A percentile compares a stretch with the other conserved stretches of the same genome.
Conservation (phyloP, 2,113 vertebrate genomes). For the Ranitomeya variabilis region DNA sequence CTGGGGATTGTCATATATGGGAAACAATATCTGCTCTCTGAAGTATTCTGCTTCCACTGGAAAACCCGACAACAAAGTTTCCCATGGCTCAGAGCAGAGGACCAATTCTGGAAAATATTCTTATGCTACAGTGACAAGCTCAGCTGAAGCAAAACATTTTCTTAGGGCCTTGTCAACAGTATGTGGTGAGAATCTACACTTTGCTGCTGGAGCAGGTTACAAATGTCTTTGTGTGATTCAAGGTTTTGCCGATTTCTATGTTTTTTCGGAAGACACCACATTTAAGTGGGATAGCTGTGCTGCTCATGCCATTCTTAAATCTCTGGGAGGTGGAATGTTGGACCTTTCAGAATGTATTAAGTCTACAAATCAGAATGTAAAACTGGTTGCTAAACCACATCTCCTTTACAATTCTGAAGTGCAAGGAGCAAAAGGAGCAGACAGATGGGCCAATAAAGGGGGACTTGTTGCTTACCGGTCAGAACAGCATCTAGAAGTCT, state of each 20-base stretch:
- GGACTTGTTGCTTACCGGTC: slow-evolving; percentile 79
- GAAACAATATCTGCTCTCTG: slow-evolving; percentile 63
- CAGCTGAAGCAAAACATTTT: slow-evolving; percentile 75
- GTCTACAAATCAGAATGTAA: background rate
- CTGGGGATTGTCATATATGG: slow-evolving; percentile 81
- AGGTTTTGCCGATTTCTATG: slow-evolving; percentile 79
- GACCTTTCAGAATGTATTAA: slow-evolving; percentile 72
- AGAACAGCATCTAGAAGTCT: slow-evolving; percentile 56
- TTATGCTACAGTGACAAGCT: slow-evolving; percentile 78
- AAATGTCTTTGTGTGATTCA: slow-evolving; percentile 85
- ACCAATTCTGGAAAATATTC: slow-evolving; percentile 26
- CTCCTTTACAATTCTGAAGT: slow-evolving; percentile 76
- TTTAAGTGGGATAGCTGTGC: slow-evolving; percentile 89
- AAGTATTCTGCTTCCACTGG: background rate
- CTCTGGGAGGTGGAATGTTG: slow-evolving; percentile 79
- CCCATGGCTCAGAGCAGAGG: background rate
- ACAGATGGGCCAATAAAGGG: slow-evolving; percentile 82
- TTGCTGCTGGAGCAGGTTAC: slow-evolving; percentile 82
- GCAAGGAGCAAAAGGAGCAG: slow-evolving; percentile 70
- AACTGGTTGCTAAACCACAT: slow-evolving; percentile 61
- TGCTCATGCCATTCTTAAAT: slow-evolving; percentile 80
- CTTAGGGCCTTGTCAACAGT: slow-evolving; percentile 70
- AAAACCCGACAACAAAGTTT: background rate
- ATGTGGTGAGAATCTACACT: slow-evolving; percentile 71
- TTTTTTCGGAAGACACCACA: slow-evolving; percentile 85